These are phyloP conservation scores for Drosophila biarmipes DNA, from an alignment of 1,140 invertebrate species.

Conservation along the genomic window DNA sequence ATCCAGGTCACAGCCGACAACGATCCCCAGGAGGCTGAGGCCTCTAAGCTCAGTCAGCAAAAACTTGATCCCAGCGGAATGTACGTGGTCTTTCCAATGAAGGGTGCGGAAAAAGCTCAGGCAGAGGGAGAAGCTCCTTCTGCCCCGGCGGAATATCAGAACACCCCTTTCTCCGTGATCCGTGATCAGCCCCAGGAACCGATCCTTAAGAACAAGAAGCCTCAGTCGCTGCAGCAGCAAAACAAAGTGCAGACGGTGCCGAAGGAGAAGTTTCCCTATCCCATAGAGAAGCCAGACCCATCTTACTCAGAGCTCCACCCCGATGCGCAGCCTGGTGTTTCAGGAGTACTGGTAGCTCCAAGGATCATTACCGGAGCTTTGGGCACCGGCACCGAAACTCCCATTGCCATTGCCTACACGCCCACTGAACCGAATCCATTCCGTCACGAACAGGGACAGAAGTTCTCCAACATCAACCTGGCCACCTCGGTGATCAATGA, in stretches of 20 bases:
- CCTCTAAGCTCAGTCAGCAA: slow-evolving; percentile 38
- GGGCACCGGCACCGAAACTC: slow-evolving; percentile 84
- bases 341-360: slow-evolving; percentile 62
- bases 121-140: slow-evolving; percentile 46
- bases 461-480: slow-evolving; percentile 76
- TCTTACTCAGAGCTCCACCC: slow-evolving; percentile 64
- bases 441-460: slow-evolving; percentile 43
- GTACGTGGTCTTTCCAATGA: slow-evolving; percentile 88
- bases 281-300: slow-evolving; percentile 85
- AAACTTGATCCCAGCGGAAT: slow-evolving; percentile 82
- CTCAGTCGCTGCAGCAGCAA: slow-evolving; percentile 73
- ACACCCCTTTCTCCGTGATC: slow-evolving; percentile 82
- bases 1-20: slow-evolving; percentile 77
- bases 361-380: slow-evolving; percentile 71
- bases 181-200: slow-evolving; percentile 85
- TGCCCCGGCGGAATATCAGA: slow-evolving; percentile 74
- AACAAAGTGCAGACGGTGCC: slow-evolving; percentile 58
- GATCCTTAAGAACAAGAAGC: slow-evolving; percentile 85
- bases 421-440: slow-evolving; percentile 84
- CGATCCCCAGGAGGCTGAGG: slow-evolving; percentile 72
- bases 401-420: slow-evolving; percentile 86
- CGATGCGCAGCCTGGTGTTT: slow-evolving; percentile 30
- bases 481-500: slow-evolving; percentile 85
- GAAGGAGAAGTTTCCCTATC: slow-evolving; percentile 87
- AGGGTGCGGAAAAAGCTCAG: slow-evolving; percentile 49